Base-by-base conservation (phyloP, 2,888 invertebrate species). In the Julus scanicus region DNA sequence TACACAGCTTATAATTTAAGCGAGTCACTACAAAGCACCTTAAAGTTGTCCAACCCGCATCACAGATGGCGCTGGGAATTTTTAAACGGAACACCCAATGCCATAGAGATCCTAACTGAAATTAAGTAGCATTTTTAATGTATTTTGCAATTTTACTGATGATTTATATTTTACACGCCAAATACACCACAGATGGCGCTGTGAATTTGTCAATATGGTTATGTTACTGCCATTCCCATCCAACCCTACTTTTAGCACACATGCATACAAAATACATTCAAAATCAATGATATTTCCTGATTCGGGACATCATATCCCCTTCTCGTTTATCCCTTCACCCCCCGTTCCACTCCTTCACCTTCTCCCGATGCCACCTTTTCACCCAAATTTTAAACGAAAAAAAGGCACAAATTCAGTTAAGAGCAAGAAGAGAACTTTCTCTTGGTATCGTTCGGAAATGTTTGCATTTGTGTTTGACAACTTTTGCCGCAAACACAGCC, bases 381-480 rank as follows among this genome's bases (percentile, higher is more conserved):
- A 53, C 63, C 63, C 1, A 63, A 63, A n/a, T 63, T 63, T n/a
- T 20, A 63, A 63, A n/a, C 63, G 63, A n/a, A 63, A 63, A n/a
- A 63, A n/a, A 17, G 17, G 63, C 63, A n/a, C 63, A 63, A 63
- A 63, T 63, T 63, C 63, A n/a, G 63, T 63, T 63, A 44, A 57
- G 63, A 63, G 17, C 63, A n/a, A 63, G 63, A 17, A 63, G 63
- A 63, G 63, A 63, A 53, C 53, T 53, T 53, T 53, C n/a, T 63
- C 63, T 63, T 17, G 63, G 63, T 63, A n/a, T 63, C 63, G 17
- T 63, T 63, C n/a, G 63, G 63, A 63, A 63, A 63, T 63, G 63
- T 63, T 63, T 63, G 63, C 63, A 63, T 63, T 63, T 63, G 63
- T 63, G 63, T 63, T 63, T 63, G 63, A 63, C 63, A 63, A 63